Evolutionary conservation across 1,140 invertebrate genomes (phyloP).

Genomic region (Papilio polytes): DNA sequence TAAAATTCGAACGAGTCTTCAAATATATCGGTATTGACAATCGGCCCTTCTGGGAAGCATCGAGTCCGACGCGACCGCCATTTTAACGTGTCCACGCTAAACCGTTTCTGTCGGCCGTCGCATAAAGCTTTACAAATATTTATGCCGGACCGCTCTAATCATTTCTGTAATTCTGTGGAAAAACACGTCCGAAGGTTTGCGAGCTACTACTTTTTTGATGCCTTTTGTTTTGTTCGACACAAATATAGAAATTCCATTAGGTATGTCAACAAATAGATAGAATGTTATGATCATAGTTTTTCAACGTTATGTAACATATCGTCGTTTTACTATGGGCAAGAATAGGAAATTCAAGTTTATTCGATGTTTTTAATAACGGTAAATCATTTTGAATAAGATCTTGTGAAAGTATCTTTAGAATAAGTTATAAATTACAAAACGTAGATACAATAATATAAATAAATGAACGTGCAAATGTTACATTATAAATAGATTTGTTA

Average conservation of each 20-base stretch:
- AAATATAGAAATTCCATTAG: constrained; percentile 46
- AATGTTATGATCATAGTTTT: not conserved
- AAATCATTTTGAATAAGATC: too few species aligned
- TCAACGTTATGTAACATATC: not conserved
- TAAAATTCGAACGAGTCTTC: constrained; percentile 50
- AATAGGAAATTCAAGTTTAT: not conserved
- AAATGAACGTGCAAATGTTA: not conserved
- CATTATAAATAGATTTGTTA: not conserved
- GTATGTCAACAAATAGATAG: not conserved
- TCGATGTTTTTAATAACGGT: too few species aligned
- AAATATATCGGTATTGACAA: constrained; percentile 62
- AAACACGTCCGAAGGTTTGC: constrained; percentile 41
- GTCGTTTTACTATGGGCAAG: not conserved
- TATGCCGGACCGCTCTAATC: constrained; percentile 59
- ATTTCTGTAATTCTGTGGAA: constrained; percentile 70
- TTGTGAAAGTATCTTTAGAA: too few species aligned
- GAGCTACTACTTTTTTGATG: constrained; percentile 61
- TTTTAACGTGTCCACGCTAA: constrained; percentile 66
- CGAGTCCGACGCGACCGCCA: constrained; percentile 54
- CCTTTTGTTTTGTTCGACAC: constrained; percentile 40
- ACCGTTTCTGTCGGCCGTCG: constrained; percentile 47
- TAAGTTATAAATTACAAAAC: too few species aligned
- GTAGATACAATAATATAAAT: not conserved
- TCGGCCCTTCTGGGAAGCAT: constrained; percentile 68
- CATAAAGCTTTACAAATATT: constrained; percentile 66